Base-by-base conservation (phyloP, 2,888 invertebrate genomes). In the Oscheius sp. region DNA sequence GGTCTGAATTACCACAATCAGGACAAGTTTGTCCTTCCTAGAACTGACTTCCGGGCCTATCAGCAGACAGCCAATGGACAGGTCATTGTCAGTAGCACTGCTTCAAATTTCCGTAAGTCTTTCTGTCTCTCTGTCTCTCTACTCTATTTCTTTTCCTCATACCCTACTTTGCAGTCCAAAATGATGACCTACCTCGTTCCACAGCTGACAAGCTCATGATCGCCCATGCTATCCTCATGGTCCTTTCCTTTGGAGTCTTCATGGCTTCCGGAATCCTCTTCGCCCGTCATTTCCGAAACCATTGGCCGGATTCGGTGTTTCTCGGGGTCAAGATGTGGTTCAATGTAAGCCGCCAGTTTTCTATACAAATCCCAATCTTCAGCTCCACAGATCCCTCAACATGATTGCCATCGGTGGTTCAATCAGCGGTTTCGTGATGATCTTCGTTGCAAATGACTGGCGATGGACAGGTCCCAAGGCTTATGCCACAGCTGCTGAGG, bases 391-490 rank as follows among this genome's bases (percentile, higher is more conserved):
- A n/a, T 71, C 77, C 21, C 65, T 83, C 63, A 79, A 83, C 66
- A 76, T 81, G 73, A 79, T 83, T 48, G 83, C 78, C 2, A 77
- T 83, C 33, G 82, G 68, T 0, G 73, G 73, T 10, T 80, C 76
- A 13, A 83, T 83, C 53, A 76, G 76, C 13, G 82, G 78, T 1
- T 83, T 83, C 51, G 83, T 79, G 5, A 75, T 77, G 55, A 79
- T 83, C 48, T 83, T 83, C 74, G 82, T 81, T 5, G 80, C 78
- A 10, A 74, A 75, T 33, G 82, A 81, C 57, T 83, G 83, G 83
- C 29, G 50, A n/a, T 83, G 80, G 83, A 55, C 50, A 21, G 83
- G 83, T n/a, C 83, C 83, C 4, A 75, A 74, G 48, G 79, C 81
- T 3, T 53, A 58, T 32, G 70, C 70, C 33, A 29, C 76, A 51